Evolutionary conservation across 2,113 vertebrate species (phyloP).

Genomic region (Silurus meridionalis): DNA sequence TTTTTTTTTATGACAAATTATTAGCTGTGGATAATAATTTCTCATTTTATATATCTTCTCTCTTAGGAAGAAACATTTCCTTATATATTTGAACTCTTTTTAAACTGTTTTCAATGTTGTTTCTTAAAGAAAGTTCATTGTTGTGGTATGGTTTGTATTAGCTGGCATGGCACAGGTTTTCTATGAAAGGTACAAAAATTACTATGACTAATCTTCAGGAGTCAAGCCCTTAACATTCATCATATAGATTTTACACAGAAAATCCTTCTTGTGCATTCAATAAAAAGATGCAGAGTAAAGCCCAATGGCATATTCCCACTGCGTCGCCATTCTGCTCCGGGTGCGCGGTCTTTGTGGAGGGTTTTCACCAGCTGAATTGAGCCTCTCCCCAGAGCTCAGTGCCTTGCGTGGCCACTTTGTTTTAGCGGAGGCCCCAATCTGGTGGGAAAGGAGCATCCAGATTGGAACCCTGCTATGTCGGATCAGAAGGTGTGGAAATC

Average conservation of each 20-base stretch:
- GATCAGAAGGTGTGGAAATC: slow-evolving; percentile 61
- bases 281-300: slow-evolving; percentile 14
- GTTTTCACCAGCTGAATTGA: slow-evolving; percentile 44
- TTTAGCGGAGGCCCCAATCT: slow-evolving; percentile 50
- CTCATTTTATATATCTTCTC: background rate
- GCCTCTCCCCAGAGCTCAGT: slow-evolving; percentile 36
- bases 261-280: background rate
- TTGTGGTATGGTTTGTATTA: background rate
- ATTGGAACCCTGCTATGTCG: slow-evolving; percentile 52
- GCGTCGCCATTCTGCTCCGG: slow-evolving; percentile 39
- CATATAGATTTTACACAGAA: slow-evolving; percentile 4
- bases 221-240: slow-evolving; percentile 43
- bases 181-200: slow-evolving; percentile 18
- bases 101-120: background rate
- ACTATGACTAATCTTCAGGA: slow-evolving; percentile 33
- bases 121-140: no score
- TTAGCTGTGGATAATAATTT: background rate
- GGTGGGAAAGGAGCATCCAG: slow-evolving; percentile 46
- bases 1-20: background rate
- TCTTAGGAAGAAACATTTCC: background rate
- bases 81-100: background rate
- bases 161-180: background rate
- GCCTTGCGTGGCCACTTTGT: slow-evolving; percentile 50
- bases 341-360: slow-evolving; percentile 46
- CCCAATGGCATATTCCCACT: slow-evolving; percentile 40